These are phyloP conservation scores for Choristoneura fumiferana DNA, from an alignment of 1,140 invertebrate genomes.

Conservation along the genomic window DNA sequence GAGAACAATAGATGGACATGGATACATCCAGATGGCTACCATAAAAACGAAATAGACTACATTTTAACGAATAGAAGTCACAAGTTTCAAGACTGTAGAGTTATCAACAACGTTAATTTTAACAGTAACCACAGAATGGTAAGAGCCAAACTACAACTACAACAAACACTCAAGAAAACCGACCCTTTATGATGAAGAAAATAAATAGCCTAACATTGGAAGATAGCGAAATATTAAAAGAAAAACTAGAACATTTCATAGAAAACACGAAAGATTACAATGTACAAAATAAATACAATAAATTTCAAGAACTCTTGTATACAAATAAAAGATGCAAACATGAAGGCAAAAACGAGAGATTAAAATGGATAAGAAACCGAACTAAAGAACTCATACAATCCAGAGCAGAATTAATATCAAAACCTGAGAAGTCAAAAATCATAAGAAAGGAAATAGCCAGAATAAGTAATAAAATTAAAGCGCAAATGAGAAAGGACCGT, in stretches of 20 bases:
- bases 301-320: not conserved
- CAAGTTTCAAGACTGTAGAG: slow-evolving; percentile 19
- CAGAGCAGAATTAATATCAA: not conserved
- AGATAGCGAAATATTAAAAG: too few relatives aligned
- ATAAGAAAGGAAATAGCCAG: slow-evolving; percentile 23
- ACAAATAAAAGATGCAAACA: not conserved
- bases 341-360: not conserved
- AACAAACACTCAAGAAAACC: too few relatives aligned
- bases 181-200: too few relatives aligned
- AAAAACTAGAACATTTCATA: too few relatives aligned
- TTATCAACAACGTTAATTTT: slow-evolving; percentile 21
- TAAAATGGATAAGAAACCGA: not conserved
- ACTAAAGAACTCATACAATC: not conserved
- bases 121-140: slow-evolving; percentile 28
- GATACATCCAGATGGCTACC: slow-evolving; percentile 21
- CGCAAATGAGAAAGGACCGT: slow-evolving; percentile 31
- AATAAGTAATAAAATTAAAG: slow-evolving; percentile 28
- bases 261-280: too few relatives aligned
- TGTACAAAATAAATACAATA: not conserved
- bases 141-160: slow-evolving; percentile 6
- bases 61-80: slow-evolving; percentile 24
- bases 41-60: slow-evolving; percentile 31
- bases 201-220: too few relatives aligned
- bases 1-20: slow-evolving; percentile 28
- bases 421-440: not conserved